Base-by-base conservation (phyloP, 1,140 invertebrate species). In the Drosophila ohnishii region DNA sequence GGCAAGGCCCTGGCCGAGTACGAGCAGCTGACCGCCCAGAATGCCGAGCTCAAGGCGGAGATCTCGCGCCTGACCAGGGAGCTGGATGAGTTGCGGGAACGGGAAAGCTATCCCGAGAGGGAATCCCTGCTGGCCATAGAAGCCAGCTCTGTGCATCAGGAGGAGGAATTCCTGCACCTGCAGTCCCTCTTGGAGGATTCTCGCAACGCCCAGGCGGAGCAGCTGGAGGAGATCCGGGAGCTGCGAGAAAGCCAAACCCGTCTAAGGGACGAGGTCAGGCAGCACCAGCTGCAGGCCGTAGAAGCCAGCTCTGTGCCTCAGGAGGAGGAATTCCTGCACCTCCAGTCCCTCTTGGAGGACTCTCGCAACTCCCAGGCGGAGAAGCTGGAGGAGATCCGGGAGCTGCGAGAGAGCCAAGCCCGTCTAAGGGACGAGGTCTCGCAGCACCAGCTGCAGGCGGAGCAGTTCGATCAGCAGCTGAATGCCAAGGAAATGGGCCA, bases 1-100 rank as follows among this genome's bases (percentile, higher is more conserved):
- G 90, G 90, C 57, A 91, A 91, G 51, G 90, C 90, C 6, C 47
- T 91, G 9, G 90, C 93, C 5, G 91, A 92, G 47, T 93, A 91
- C 58, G 92, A 93, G 59, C 78, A 72, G 53, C 59, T 93, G n/a
- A 92, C 93, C 2, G 77, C 89, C 3, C 92, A 93, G 25, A 93
- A 94, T 59, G 90, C 88, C 0, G 82, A 86, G n/a, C 58, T 89
- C 0, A 87, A 93, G 13, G 67, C 78, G 1, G 66, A 73, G 10
- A 60, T 91, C 13, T 64, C 81, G 4, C 57, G 76, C 0, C 28
- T 91, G 10, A 67, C 73, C 8, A n/a, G 47, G 11, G 82, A 89
- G 22, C 32, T 91, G 3, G 63, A 78, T 2, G 90, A 88, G 32
- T 39, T 80, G 8, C 58, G 65, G 14, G 85, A 50, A 0, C 1